These are phyloP conservation scores for Morinoia aosen DNA, from an alignment of 2,888 invertebrate genomes.

Conservation along the genomic window DNA sequence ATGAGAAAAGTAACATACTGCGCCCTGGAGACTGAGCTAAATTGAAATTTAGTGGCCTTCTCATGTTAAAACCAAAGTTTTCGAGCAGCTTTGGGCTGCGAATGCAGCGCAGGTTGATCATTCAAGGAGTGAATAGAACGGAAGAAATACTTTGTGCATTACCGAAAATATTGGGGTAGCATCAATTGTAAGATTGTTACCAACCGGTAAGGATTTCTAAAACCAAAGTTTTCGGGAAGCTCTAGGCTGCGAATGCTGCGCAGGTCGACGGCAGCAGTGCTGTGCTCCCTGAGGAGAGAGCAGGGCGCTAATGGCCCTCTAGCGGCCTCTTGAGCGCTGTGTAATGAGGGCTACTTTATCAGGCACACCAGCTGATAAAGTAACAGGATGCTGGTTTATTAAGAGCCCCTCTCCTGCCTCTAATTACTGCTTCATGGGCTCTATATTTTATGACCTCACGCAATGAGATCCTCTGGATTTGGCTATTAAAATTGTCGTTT, in stretches of 20 bases:
- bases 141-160: too few species aligned
- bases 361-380: not conserved
- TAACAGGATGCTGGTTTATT: not conserved
- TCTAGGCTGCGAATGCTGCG: not conserved
- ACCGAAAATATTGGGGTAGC: too few species aligned
- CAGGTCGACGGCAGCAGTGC: not conserved
- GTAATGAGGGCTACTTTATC: not conserved
- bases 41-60: not conserved
- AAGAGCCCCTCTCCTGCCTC: not conserved
- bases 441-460: not conserved
- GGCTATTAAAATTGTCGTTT: not conserved
- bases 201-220: not conserved
- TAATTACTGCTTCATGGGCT: slow-evolving; percentile 30
- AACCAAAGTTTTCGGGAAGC: not conserved
- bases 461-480: not conserved
- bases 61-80: not conserved
- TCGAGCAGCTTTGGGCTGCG: not conserved
- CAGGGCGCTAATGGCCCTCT: not conserved
- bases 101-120: not conserved
- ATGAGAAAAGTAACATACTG: not conserved
- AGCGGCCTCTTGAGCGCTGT: not conserved
- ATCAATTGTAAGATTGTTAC: too few species aligned
- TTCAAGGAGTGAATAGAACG: too few species aligned
- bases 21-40: not conserved
- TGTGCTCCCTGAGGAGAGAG: not conserved